Base-by-base conservation (phyloP, 2,888 invertebrate species). In the Andrena camellia region DNA sequence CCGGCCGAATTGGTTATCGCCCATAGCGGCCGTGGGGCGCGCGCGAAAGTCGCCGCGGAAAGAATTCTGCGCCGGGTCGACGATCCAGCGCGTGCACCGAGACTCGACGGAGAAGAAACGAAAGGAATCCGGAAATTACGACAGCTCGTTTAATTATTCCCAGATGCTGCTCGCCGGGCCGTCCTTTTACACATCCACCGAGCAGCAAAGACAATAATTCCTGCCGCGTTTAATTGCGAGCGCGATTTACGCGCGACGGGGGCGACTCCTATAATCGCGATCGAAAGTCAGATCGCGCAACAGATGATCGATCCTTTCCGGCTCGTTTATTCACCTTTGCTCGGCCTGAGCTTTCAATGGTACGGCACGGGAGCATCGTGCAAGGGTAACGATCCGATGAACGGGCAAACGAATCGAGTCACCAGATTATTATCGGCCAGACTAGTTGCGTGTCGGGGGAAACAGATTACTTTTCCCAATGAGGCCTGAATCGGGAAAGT, bases 391-490 rank as follows among this genome's bases (percentile, higher is more conserved):
- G 63, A 81, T 81, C 80, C 67, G 31, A 73, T 50, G 73, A 63
- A 42, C 35, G 35, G 35, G 60, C 57, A 17, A 59, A 77, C 78
- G 78, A 68, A 81, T 79, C 62, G 57, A 73, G 73, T 67, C 63
- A 54, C 29, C 48, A 50, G 80, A 81, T 42, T 81, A 81, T 79
- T 81, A 81, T 81, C 81, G 73, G 20, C 33, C n/a, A 20, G 31
- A 23, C 52, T n/a, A 10, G 67, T 35, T 71, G 52, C 67, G 80
- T 68, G 81, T 50, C 68, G 23, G 62, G 62, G 67, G 80, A 54
- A 79, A 79, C 50, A 78, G 52, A 67, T 81, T 79, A 73, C 81
- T 81, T 79, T 81, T 68, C 73, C 67, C 67, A 57, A 80, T 80
- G 54, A 79, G 67, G 50, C 63, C 42, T 81, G 80, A 79, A 79